Base-by-base conservation (phyloP, 2,888 invertebrate genomes). In the Cynaeus angustus region DNA sequence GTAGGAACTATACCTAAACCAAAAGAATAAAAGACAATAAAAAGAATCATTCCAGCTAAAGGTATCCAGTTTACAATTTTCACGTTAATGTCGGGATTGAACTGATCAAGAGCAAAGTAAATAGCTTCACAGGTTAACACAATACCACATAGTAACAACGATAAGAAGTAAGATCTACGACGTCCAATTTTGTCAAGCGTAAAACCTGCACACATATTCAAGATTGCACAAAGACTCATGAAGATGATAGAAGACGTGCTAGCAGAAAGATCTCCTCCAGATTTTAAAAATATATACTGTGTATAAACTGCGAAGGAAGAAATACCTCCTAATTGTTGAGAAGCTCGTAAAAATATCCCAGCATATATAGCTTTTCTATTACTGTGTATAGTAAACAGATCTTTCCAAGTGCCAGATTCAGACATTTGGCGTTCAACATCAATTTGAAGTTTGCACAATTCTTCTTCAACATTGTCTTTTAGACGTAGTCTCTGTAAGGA, bases 251-350 rank as follows among this genome's bases (percentile, higher is more conserved):
- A 75, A 1, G 82, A 81, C 4, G 75, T 69, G 61, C 75, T 79
- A 7, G 81, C 77, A 3, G 78, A 78, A 0, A 84, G 68, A 50
- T 78, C 73, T 7, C 80, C 81, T 26, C 82, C 83, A 8, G 83
- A 79, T 75, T 80, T 77, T 43, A 78, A 74, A 62, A 84, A 84
- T 53, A 84, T 80, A 33, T 76, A 77, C 55, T 82, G 81, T 0
- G 80, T 78, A 53, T 82, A 81, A 0, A 77, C 74, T 0, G 72
- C 68, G 66, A 83, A 80, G 0, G 78, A 74, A 1, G 73, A 66
- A 26, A 80, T 74, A 6, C 84, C 84, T n/a, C 76, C 73, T 6
- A 83, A 68, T 67, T 82, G 82, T 71, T 83, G 82, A 9, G 79
- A 76, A 3, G 74, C 70, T 64, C 83, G 73, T n/a, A 82, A 58